Evolutionary conservation across 2,797 vertebrate species (phyloP), one percentile per base, ranked within the genome.

Genomic region (Dendrocincla fuliginosa): DNA sequence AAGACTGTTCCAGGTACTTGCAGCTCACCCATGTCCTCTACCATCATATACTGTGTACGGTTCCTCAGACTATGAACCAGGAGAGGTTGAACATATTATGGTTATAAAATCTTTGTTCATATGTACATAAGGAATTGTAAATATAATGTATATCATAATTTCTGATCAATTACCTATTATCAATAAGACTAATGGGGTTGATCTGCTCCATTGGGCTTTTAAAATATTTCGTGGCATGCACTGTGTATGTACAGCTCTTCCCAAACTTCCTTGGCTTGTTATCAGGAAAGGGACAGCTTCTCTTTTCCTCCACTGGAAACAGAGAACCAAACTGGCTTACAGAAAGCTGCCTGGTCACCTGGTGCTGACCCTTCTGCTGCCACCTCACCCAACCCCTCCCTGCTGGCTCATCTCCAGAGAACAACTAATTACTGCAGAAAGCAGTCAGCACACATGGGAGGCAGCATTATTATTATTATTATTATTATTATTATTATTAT

Each of bases 91-190:
- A 57, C 42, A 70, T 2, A 1, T 52, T 74, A 44, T 47, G 11
- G 16, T 61, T 84, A 78, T 71, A 75, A 90, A 89, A 53, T 80
- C 65, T 27, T 49, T 91, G 65, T 87, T 61, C 84, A 52, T 83
- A 49, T 90, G 69, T 93, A 95, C 24, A 94, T 59, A 91, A 37
- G n/a, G 18, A 81, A 37, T 37, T 94, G 67, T 92, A 95, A 85
- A 91, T 88, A 86, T 27, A 55, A 76, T 18, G 22, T 95, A 13
- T 63, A 83, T 69, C 18, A 5, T 52, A 87, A 79, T 32, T 20
- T 12, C 60, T 69, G 63, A 90, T 67, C 61, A 65, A 76, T 90
- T 73, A 46, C 9, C 9, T 60, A 47, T 22, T 88, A 25, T 52
- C 37, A 68, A 2, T 71, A 87, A 56, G 1, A 4, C 13, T 37